Base-by-base conservation (phyloP, 2,888 invertebrate genomes). In the Xestia xanthographa region DNA sequence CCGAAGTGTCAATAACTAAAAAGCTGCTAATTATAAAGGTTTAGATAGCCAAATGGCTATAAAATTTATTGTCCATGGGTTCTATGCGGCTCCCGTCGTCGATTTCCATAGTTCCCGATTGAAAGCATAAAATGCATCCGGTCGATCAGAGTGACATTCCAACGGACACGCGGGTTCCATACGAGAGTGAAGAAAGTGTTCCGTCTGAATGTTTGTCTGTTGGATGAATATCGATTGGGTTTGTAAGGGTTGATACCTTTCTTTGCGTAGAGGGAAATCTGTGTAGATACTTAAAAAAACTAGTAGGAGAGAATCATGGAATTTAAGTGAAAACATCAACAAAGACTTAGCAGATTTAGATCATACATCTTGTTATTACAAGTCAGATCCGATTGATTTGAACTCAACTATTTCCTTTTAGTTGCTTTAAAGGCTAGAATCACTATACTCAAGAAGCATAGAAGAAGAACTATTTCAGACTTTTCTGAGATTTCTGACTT, bases 71-170 rank as follows among this genome's bases (percentile, higher is more conserved):
- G 79, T 86, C 50, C 45, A 68, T 72, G 29, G 74, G 71, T 66
- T 84, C 78, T 75, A 86, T 71, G 67, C 67, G 67, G 48, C 79
- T 82, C 83, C 79, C 68, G 86, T 82, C 79, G 77, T 73, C 67
- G 71, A 79, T 86, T 79, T 84, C 82, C 85, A 87, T 87, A 84
- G 84, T 82, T 86, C 81, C 78, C 86, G 75, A 77, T 81, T 75
- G 76, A 75, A 50, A 82, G 79, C 72, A 86, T 87, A 87, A 86
- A 87, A 79, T 77, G 80, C 80, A 87, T 87, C 87, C 87, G 87
- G 86, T 70, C 82, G 71, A 86, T 80, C 85, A 76, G 77, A 84
- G 82, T 76, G 75, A 63, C 86, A 87, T 87, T 87, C 86, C 87
- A 70, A 41, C 76, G 75, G 76, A 78, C 48, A 80, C 79, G 82